Evolutionary conservation across 2,888 invertebrate species (phyloP), one percentile per base, ranked within the genome.

Genomic region (Crematogaster levior): DNA sequence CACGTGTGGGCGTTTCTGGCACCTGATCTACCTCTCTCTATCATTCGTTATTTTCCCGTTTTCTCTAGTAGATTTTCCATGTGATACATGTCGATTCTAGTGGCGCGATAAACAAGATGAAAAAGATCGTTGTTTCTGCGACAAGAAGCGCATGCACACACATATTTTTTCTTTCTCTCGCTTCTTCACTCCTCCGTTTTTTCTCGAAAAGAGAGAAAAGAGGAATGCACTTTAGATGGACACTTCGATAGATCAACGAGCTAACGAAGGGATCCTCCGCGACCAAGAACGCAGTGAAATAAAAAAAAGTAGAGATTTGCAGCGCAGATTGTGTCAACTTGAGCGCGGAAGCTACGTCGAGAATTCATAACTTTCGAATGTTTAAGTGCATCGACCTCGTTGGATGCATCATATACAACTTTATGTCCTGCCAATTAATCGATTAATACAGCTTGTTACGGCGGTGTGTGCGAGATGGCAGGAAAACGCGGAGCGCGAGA

Each of bases 221-320:
- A 85, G 90, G 30, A 37, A 40, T 87, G 90, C 91, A 91, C 91
- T 92, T 91, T 86, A 92, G 92, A 92, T 92, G 87, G 84, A 88
- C 77, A 82, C 83, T 84, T 89, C 89, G 92, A 92, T 92, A 92
- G 86, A 92, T 90, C 85, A 85, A 81, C 81, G 53, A 48, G 74
- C 80, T 53, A 77, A 75, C 75, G 61, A 24, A 66, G 53, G 65
- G 56, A 80, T 60, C 46, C 58, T 51, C 56, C 80, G 72, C 79
- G 68, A 74, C 81, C 65, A 61, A 80, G 84, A 80, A 60, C 72
- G 83, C 75, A 74, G 83, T 82, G 84, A 90, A 89, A 90, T 84
- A 87, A 89, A 90, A 34, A 88, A 87, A 46, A 46, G 21, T 68
- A 61, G 65, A 92, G 92, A 92, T 92, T 73, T 88, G 90, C 90